These are phyloP conservation scores for Melolontha melolontha DNA, from an alignment of 2,888 invertebrate species.

Conservation along the genomic window DNA sequence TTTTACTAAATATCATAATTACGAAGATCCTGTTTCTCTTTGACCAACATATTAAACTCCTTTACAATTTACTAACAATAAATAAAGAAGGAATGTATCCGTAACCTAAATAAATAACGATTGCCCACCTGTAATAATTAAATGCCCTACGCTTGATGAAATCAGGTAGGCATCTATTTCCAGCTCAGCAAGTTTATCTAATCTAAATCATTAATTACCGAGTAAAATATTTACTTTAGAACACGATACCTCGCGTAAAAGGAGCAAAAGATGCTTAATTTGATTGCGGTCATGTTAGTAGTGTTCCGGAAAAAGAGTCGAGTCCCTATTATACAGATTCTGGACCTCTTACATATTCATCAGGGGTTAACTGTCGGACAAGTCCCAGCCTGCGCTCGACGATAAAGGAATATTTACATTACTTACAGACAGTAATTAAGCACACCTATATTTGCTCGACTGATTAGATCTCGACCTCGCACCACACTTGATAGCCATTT, in stretches of 20 bases:
- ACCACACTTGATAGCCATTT: slow-evolving; percentile 60
- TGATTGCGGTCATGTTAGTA: slow-evolving; percentile 38
- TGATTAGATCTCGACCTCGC: slow-evolving; percentile 63
- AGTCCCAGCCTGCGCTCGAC: slow-evolving; percentile 61
- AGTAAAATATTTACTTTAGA: slow-evolving; percentile 36
- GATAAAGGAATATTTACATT: slow-evolving; percentile 66
- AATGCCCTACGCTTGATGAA: background rate
- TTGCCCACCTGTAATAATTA: slow-evolving; percentile 20
- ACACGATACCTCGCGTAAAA: slow-evolving; percentile 24
- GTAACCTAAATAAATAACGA: slow-evolving; percentile 25
- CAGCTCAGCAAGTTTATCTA: slow-evolving; percentile 30
- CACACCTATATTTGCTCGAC: slow-evolving; percentile 65
- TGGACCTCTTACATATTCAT: slow-evolving; percentile 64
- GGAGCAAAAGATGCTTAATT: slow-evolving; percentile 39
- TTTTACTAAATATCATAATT: too few relatives aligned
- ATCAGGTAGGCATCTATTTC: slow-evolving; percentile 19
- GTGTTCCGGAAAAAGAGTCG: slow-evolving; percentile 31
- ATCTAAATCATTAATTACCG: slow-evolving; percentile 34
- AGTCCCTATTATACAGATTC: slow-evolving; percentile 48
- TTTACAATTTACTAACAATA: too few relatives aligned
- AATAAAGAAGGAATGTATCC: background rate
- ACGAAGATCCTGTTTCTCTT: too few relatives aligned
- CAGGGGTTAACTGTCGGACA: slow-evolving; percentile 63
- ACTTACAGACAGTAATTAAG: slow-evolving; percentile 65
- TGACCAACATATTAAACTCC: too few relatives aligned